phyloP scores from a whole-genome alignment of 1,140 invertebrate genomes.

The Penaeus indicus region DNA sequence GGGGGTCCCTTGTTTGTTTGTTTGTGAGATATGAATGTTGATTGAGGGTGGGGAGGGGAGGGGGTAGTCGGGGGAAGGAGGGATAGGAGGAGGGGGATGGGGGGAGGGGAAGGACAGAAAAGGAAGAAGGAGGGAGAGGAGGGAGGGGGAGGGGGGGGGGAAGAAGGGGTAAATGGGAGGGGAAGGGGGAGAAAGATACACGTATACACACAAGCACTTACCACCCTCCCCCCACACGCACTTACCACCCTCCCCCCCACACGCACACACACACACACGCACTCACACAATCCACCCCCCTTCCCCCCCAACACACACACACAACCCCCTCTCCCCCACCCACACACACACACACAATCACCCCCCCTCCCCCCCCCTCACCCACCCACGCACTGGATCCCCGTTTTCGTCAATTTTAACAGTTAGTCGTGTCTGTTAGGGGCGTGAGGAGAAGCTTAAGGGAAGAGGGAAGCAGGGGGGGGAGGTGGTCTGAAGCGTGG shows the following conservation, averaged over 20 bases:
- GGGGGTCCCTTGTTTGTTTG: neutral
- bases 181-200: no score
- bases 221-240: neutral
- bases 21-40: slow-evolving; percentile 7
- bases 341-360: no score
- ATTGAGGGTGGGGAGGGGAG: neutral
- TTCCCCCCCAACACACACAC: no score
- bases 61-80: neutral
- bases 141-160: neutral
- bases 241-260: no score
- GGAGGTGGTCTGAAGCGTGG: neutral
- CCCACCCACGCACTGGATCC: no score
- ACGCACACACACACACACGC: no score
- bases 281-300: no score
- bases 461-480: neutral
- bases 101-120: neutral
- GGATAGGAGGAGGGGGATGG: neutral
- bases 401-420: no score
- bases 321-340: no score
- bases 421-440: neutral
- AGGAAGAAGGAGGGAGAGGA: neutral
- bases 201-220: neutral
- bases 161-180: neutral
- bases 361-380: no score
- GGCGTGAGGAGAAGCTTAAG: slow-evolving; percentile 1